Conservation (phyloP, 2,113 vertebrate species). For the Epinephelus lanceolatus region DNA sequence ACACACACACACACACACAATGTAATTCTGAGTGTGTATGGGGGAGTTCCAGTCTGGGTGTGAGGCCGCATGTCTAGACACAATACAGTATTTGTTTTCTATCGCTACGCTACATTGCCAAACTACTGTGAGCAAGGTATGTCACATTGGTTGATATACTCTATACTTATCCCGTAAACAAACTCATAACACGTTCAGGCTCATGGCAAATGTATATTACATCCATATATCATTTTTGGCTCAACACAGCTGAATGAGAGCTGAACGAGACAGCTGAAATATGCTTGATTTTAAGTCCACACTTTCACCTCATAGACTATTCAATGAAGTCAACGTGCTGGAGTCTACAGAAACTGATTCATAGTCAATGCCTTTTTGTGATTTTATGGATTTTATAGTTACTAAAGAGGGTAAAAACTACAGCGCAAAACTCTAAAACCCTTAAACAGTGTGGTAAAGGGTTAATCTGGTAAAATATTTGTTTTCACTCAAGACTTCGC, state of each 20-base stretch:
- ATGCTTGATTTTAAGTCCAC: not conserved
- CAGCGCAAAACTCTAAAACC: not conserved
- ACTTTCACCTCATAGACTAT: no score
- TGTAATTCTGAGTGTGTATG: not conserved
- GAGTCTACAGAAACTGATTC: no score
- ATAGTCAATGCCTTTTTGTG: not conserved
- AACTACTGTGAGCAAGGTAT: conserved; percentile 3
- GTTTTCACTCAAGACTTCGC: not conserved
- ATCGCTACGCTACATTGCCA: conserved; percentile 29
- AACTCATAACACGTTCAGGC: not conserved
- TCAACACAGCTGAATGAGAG: not conserved
- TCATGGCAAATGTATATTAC: not conserved
- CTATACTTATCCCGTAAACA: conserved; percentile 5
- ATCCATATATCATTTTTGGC: not conserved
- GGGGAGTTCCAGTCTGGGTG: conserved; percentile 39
- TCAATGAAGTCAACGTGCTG: no score
- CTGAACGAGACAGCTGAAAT: not conserved
- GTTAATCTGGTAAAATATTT: not conserved
- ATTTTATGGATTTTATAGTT: not conserved
- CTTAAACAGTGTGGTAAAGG: not conserved
- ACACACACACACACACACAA: not conserved
- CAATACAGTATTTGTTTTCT: conserved; percentile 28
- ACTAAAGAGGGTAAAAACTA: not conserved
- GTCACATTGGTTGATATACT: not conserved
- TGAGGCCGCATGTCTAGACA: conserved; percentile 49